These are phyloP conservation scores for Cephalopholis sonnerati DNA, from an alignment of 2,113 vertebrate genomes.

Conservation along the genomic window DNA sequence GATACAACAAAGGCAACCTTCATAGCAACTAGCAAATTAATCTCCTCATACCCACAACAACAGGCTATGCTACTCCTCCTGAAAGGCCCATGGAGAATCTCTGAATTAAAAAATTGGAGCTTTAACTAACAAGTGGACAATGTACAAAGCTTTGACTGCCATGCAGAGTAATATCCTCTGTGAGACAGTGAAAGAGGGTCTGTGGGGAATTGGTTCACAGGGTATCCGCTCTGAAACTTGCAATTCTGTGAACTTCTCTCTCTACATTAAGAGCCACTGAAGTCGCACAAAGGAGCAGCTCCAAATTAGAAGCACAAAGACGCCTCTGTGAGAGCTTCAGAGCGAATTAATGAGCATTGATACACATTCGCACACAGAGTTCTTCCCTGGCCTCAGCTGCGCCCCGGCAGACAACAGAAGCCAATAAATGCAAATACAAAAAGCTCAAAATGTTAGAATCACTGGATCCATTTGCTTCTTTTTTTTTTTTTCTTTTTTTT, in stretches of 20 bases:
- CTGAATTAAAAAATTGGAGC: constrained; percentile 55
- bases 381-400: constrained; percentile 61
- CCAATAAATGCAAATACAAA: constrained; percentile 27
- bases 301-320: constrained; percentile 85
- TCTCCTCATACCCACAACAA: constrained; percentile 21
- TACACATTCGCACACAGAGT: constrained; percentile 80
- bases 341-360: constrained; percentile 82
- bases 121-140: constrained; percentile 47
- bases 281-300: constrained; percentile 80
- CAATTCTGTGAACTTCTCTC: constrained; percentile 73
- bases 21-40: constrained; percentile 17
- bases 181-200: constrained; percentile 65
- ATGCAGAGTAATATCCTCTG: constrained; percentile 68
- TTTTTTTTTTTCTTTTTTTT: constrained; percentile 2
- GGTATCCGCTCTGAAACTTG: constrained; percentile 70
- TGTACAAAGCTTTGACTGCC: constrained; percentile 70
- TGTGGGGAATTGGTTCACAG: constrained; percentile 72
- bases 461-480: not conserved
- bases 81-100: constrained; percentile 35
- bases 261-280: constrained; percentile 77
- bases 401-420: constrained; percentile 37
- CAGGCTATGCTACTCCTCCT: constrained; percentile 1
- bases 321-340: constrained; percentile 79
- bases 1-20: constrained; percentile 19
- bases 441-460: constrained; percentile 1